Percentiles rank a stretch among this genome's conserved stretches.
Conservation (phyloP, 2,888 invertebrate genomes). For the Volucella bombylans region DNA sequence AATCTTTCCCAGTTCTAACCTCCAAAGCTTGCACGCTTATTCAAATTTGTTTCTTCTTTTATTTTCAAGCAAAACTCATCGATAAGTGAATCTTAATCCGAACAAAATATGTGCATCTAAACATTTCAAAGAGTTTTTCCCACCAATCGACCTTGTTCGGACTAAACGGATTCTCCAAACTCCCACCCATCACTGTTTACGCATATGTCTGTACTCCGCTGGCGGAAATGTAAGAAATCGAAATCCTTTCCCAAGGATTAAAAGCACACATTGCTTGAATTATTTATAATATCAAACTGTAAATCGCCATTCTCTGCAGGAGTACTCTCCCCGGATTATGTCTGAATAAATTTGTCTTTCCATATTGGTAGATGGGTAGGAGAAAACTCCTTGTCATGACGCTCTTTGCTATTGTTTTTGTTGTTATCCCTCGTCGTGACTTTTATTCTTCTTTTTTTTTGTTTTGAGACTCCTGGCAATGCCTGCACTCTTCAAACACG, state of each 20-base stretch:
- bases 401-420: background rate
- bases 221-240: slow-evolving; percentile 29
- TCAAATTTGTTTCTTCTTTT: too few species aligned
- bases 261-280: slow-evolving; percentile 51
- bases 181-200: slow-evolving; percentile 18
- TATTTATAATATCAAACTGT: slow-evolving; percentile 59
- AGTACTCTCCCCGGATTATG: slow-evolving; percentile 37
- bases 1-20: too few species aligned
- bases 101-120: too few species aligned
- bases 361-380: slow-evolving; percentile 1
- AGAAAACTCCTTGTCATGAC: background rate
- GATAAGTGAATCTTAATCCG: too few species aligned
- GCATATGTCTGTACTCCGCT: background rate
- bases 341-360: slow-evolving; percentile 52
- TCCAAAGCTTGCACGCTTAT: too few species aligned
- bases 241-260: slow-evolving; percentile 37
- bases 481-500: slow-evolving; percentile 23
- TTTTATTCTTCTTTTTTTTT: background rate
- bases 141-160: too few species aligned
- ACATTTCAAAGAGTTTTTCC: too few species aligned
- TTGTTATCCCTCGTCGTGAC: background rate
- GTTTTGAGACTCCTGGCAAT: background rate
- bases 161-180: background rate
- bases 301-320: slow-evolving; percentile 38
- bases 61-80: too few species aligned